phyloP scores from a whole-genome alignment of 2,113 vertebrate species.

The Poeciliopsis turrubarensis region DNA sequence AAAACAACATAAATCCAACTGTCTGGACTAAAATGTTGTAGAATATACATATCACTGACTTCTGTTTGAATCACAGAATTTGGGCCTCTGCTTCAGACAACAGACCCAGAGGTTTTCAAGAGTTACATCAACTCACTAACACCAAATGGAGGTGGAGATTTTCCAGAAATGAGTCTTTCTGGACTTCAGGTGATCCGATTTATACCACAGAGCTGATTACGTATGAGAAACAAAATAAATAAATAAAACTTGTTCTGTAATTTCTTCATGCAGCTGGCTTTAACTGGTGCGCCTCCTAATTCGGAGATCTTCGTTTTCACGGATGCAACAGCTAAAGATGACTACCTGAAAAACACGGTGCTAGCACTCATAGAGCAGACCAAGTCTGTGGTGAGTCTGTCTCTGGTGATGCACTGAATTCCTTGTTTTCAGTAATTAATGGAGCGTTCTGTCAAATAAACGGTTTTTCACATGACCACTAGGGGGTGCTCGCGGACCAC shows the following conservation, averaged over 20 bases:
- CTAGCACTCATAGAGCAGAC: slow-evolving; percentile 64
- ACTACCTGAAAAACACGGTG: slow-evolving; percentile 49
- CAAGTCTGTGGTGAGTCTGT: slow-evolving; percentile 54
- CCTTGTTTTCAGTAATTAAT: too few relatives aligned
- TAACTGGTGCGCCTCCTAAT: slow-evolving; percentile 44
- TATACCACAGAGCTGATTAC: neutral
- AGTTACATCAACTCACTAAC: slow-evolving; percentile 15
- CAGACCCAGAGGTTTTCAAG: slow-evolving; percentile 42
- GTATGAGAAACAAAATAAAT: too few relatives aligned
- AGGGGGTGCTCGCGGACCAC: too few relatives aligned
- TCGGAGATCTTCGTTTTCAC: slow-evolving; percentile 78
- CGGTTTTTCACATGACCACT: too few relatives aligned
- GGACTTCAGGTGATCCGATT: slow-evolving; percentile 59
- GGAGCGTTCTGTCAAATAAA: too few relatives aligned
- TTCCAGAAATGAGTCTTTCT: slow-evolving; percentile 58
- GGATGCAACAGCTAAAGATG: slow-evolving; percentile 67
- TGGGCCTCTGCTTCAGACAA: slow-evolving; percentile 57
- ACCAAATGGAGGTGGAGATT: slow-evolving; percentile 49
- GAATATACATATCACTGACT: too few relatives aligned
- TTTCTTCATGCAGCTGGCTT: slow-evolving; percentile 56
- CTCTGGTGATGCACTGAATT: too few relatives aligned
- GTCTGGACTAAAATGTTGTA: too few relatives aligned
- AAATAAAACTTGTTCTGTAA: neutral
- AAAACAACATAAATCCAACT: too few relatives aligned
- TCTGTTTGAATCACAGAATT: slow-evolving; percentile 36